Evolutionary conservation across 2,113 vertebrate species (phyloP).

Genomic region (Prolemur simus): DNA sequence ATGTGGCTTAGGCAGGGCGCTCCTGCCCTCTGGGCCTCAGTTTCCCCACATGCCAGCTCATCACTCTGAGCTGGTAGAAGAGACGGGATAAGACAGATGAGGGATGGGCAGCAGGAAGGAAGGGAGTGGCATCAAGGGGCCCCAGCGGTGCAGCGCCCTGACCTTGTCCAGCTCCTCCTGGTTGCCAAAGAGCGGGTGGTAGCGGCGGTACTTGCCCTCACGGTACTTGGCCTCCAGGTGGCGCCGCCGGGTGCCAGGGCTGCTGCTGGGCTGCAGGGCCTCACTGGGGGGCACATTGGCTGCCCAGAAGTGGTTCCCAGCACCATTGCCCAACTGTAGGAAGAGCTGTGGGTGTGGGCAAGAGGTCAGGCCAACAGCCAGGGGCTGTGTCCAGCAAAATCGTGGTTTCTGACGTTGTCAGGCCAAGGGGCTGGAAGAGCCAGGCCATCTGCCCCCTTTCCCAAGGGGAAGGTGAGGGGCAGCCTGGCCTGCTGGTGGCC

Average conservation of each 20-base stretch:
- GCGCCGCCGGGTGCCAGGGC: conserved; percentile 85
- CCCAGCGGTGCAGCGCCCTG: conserved; percentile 13
- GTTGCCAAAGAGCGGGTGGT: conserved; percentile 94
- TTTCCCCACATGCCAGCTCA: background rate
- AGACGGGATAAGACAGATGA: background rate
- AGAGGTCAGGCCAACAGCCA: background rate
- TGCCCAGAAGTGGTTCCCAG: conserved; percentile 94
- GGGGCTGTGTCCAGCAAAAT: background rate
- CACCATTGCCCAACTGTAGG: conserved; percentile 87
- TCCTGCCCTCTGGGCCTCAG: background rate
- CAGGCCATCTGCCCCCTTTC: background rate
- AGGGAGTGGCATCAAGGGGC: background rate
- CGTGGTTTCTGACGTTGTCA: background rate
- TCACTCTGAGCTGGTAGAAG: background rate
- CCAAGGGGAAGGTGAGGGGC: background rate
- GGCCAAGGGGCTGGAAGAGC: background rate
- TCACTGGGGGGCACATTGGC: conserved; percentile 96
- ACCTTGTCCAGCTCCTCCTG: conserved; percentile 95
- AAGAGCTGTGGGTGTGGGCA: conserved; percentile 86
- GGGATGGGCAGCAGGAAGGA: background rate
- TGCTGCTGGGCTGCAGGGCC: conserved; percentile 85
- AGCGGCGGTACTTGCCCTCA: conserved; percentile 95
- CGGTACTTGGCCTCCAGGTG: conserved; percentile 94
- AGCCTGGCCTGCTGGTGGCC: background rate
- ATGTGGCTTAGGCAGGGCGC: background rate